phyloP scores from a whole-genome alignment of 2,113 vertebrate genomes.

The Siphamia tubifer region DNA sequence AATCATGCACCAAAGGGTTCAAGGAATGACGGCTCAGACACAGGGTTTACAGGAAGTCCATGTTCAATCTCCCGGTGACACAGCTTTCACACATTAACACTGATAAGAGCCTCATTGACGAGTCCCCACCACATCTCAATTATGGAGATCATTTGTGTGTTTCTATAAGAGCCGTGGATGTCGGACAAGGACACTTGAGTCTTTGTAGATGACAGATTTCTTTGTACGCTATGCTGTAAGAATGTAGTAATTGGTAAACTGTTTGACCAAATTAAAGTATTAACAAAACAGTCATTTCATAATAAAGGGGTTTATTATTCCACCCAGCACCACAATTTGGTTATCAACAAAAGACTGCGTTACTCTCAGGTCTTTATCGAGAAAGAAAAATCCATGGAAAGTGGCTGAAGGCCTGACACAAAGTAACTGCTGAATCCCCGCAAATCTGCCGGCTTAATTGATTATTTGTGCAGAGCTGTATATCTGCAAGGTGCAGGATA shows the following conservation, averaged over 20 bases:
- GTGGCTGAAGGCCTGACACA: slow-evolving; percentile 69
- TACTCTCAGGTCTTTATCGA: slow-evolving; percentile 63
- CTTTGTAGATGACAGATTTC: slow-evolving; percentile 32
- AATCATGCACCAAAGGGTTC: no score
- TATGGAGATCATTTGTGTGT: slow-evolving; percentile 42
- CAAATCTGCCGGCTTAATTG: slow-evolving; percentile 83
- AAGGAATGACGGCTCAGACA: no score
- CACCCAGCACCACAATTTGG: slow-evolving; percentile 26
- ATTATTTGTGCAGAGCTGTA: slow-evolving; percentile 81
- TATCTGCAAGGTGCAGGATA: slow-evolving; percentile 81
- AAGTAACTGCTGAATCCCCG: slow-evolving; percentile 73
- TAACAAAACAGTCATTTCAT: slow-evolving; percentile 62
- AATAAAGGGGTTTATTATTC: slow-evolving; percentile 67
- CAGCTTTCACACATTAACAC: neutral
- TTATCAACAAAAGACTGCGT: slow-evolving; percentile 68
- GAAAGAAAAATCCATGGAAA: slow-evolving; percentile 72
- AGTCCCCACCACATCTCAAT: neutral
- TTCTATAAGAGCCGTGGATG: neutral
- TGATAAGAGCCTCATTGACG: slow-evolving; percentile 7
- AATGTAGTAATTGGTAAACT: slow-evolving; percentile 54
- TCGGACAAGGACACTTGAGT: slow-evolving; percentile 2
- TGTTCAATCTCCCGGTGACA: neutral
- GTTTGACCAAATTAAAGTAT: slow-evolving; percentile 63
- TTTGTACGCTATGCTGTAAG: slow-evolving; percentile 24
- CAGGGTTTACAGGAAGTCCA: neutral